A percentile compares a stretch with the other conserved stretches of the same genome.
Conservation (phyloP, 2,797 vertebrate genomes). For the Siniperca undulata region DNA sequence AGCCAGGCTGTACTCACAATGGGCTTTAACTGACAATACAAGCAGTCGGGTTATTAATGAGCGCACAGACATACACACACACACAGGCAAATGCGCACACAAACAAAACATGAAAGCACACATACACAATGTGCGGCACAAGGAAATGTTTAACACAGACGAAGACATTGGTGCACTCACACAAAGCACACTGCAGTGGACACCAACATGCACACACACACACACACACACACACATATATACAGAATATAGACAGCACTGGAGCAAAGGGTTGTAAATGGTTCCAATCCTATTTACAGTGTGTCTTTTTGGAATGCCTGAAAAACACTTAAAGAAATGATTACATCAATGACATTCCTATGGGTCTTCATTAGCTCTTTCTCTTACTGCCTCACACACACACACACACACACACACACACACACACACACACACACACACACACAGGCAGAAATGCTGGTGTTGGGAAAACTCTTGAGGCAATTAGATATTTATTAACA, state of each 20-base stretch:
- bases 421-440: conserved; percentile 26
- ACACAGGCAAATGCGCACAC: conserved; percentile 1
- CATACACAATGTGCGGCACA: background rate
- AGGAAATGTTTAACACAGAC: background rate
- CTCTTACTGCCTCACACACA: conserved; percentile 9
- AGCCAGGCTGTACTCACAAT: conserved; percentile 48
- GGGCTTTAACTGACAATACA: conserved; percentile 65
- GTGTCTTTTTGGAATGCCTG: conserved; percentile 48
- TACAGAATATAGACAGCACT: background rate
- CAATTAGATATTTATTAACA: conserved; percentile 65
- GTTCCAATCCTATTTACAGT: conserved; percentile 45
- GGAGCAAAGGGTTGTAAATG: conserved; percentile 39
- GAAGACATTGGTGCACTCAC: background rate
- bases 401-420: conserved; percentile 40
- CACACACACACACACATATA: background rate
- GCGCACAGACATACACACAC: background rate
- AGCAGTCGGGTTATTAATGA: conserved; percentile 70
- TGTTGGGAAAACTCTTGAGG: conserved; percentile 48
- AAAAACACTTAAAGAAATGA: conserved; percentile 65
- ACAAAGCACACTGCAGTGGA: background rate
- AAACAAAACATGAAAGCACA: background rate
- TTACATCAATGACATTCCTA: conserved; percentile 70
- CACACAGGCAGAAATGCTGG: conserved; percentile 51
- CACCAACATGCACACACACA: background rate
- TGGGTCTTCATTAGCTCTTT: conserved; percentile 62